phyloP scores from a whole-genome alignment of 2,113 vertebrate species.

The Glaucidium brasilianum region DNA sequence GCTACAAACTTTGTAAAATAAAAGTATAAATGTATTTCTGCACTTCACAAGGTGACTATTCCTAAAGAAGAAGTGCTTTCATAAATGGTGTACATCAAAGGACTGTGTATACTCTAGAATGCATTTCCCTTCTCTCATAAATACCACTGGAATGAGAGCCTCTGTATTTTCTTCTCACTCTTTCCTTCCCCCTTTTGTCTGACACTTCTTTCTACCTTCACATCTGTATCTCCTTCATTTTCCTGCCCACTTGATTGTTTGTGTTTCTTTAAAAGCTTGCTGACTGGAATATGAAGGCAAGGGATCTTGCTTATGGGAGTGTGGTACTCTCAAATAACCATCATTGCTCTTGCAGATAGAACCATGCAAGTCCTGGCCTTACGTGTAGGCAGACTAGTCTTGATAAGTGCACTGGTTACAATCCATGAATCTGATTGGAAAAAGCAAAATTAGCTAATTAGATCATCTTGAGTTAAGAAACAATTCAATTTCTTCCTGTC shows the following conservation, averaged over 20 bases:
- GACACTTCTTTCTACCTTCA: neutral
- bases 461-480: neutral
- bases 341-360: neutral
- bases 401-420: neutral
- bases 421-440: neutral
- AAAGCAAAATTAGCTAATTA: neutral
- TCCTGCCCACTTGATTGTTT: neutral
- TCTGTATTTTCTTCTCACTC: neutral
- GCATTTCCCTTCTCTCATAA: neutral
- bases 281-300: neutral
- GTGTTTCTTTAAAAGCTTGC: neutral
- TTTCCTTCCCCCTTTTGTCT: neutral
- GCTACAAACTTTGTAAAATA: neutral
- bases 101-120: neutral
- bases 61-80: neutral
- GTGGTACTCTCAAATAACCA: neutral
- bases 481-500: neutral
- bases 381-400: neutral
- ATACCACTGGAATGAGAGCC: neutral
- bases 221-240: neutral
- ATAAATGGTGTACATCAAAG: neutral
- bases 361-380: neutral
- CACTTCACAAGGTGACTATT: neutral
- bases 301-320: neutral
- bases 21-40: neutral